Percentiles rank a stretch among this genome's conserved stretches.
phyloP scores from a whole-genome alignment of 2,888 invertebrate genomes.

The Sepioteuthis lessoniana region DNA sequence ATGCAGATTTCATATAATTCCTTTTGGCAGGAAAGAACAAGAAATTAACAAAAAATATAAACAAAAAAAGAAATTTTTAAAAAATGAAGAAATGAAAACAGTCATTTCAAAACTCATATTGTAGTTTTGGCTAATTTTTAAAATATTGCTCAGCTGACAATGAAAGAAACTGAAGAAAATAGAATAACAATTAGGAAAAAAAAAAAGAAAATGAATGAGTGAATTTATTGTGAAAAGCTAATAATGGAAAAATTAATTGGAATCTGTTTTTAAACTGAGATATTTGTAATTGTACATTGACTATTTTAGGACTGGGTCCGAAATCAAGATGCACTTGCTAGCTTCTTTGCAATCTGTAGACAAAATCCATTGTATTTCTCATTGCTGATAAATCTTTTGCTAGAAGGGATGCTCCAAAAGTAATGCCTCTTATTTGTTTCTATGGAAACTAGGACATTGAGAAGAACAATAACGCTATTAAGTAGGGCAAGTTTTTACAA shows the following conservation, averaged over 20 bases:
- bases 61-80: background rate
- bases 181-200: background rate
- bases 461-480: no score
- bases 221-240: background rate
- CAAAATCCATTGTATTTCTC: no score
- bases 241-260: conserved; percentile 20
- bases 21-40: background rate
- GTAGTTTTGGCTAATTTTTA: background rate
- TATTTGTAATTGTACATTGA: background rate
- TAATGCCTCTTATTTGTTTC: no score
- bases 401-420: no score
- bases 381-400: no score
- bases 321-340: background rate
- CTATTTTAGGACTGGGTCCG: background rate
- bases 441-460: no score
- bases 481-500: no score
- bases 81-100: background rate
- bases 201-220: background rate
- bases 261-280: background rate
- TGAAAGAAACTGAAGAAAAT: background rate
- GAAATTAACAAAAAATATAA: background rate
- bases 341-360: no score
- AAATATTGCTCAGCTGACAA: no score
- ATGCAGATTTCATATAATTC: conserved; percentile 23
- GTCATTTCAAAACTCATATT: conserved; percentile 33